A percentile compares a stretch with the other conserved stretches of the same genome.
Evolutionary conservation across 2,888 invertebrate genomes (phyloP).

Genomic region (Pyrrhopygopsis socrates): DNA sequence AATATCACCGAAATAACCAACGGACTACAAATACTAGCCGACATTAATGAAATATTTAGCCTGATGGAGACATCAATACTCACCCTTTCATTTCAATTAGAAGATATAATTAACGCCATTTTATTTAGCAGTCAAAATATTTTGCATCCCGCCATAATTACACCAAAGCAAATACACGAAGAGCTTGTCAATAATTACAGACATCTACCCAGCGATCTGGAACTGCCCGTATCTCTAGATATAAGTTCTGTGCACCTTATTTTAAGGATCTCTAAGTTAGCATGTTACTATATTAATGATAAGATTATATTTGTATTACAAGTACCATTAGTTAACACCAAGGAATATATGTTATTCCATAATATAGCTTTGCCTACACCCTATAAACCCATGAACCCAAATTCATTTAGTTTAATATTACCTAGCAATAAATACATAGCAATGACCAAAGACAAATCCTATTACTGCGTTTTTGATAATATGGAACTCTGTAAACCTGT

Average conservation of each 20-base stretch:
- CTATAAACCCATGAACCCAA: constrained; percentile 15
- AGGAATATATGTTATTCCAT: not conserved
- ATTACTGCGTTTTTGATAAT: constrained; percentile 43
- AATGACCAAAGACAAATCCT: constrained; percentile 28
- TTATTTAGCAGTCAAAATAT: constrained; percentile 73
- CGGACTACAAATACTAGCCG: constrained; percentile 1
- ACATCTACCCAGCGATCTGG: constrained; percentile 38
- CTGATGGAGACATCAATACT: not conserved
- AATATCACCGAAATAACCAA: constrained; percentile 12
- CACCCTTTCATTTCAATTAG: constrained; percentile 32
- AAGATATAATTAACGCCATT: constrained; percentile 53
- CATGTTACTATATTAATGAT: constrained; percentile 65
- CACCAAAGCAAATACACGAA: constrained; percentile 72
- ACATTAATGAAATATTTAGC: not conserved
- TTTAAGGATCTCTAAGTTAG: constrained; percentile 57
- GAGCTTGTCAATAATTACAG: constrained; percentile 77
- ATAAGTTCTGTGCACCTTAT: constrained; percentile 33
- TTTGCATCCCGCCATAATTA: constrained; percentile 79
- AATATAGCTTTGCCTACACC: constrained; percentile 35
- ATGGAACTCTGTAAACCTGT: constrained; percentile 27
- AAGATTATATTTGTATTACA: constrained; percentile 69
- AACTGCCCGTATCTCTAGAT: constrained; percentile 67
- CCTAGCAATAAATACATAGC: constrained; percentile 33
- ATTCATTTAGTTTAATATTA: constrained; percentile 44
- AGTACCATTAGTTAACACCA: constrained; percentile 28